phyloP scores from a whole-genome alignment of 2,888 invertebrate species.

The Xanthorhoe spadicearia region DNA sequence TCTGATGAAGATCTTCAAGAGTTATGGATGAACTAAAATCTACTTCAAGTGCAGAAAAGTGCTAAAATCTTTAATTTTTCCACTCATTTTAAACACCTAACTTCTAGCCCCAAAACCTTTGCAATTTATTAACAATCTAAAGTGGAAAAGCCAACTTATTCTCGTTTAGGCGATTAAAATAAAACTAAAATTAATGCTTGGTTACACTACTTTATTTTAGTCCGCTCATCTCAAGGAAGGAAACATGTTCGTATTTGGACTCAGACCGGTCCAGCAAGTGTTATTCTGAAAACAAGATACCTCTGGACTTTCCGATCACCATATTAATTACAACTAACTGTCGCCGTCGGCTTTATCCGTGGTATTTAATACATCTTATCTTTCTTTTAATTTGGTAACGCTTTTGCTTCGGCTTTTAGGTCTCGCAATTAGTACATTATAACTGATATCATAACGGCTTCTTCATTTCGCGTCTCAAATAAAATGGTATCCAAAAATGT shows the following conservation, averaged over 20 bases:
- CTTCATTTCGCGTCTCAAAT: background rate
- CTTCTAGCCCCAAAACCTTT: too few relatives aligned
- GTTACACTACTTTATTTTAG: slow-evolving; percentile 29
- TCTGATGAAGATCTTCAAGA: too few relatives aligned
- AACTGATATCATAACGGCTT: background rate
- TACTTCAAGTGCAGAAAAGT: too few relatives aligned
- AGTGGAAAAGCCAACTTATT: background rate
- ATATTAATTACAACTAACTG: slow-evolving; percentile 57
- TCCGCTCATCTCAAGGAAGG: slow-evolving; percentile 72
- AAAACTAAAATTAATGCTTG: slow-evolving; percentile 2
- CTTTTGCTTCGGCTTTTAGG: background rate
- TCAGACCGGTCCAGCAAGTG: slow-evolving; percentile 81
- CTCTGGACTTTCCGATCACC: slow-evolving; percentile 80
- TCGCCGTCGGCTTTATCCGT: slow-evolving; percentile 29
- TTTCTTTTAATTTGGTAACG: background rate
- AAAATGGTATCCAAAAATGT: too few relatives aligned
- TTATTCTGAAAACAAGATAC: slow-evolving; percentile 81
- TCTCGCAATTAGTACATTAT: background rate
- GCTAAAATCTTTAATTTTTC: too few relatives aligned
- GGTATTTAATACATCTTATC: slow-evolving; percentile 1
- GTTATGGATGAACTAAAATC: too few relatives aligned
- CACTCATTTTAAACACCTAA: too few relatives aligned
- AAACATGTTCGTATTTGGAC: slow-evolving; percentile 81
- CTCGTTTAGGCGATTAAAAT: slow-evolving; percentile 1
- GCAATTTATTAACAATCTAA: background rate